Conservation (phyloP, 1,140 invertebrate genomes). For the Drosophila saltans region DNA sequence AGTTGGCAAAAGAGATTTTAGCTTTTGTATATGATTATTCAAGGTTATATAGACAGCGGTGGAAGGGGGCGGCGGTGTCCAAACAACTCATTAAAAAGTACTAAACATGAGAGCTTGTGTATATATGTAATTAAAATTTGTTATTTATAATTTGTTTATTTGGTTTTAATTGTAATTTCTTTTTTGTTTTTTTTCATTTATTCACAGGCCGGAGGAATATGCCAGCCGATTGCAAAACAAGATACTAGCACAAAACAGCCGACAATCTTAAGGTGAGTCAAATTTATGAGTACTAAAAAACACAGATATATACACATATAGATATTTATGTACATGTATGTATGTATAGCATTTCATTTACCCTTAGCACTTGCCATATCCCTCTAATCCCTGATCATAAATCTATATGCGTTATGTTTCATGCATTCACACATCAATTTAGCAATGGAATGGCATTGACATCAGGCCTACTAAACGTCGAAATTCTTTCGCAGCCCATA, state of each 20-base stretch:
- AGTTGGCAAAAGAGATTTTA: neutral
- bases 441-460: slow-evolving; percentile 29
- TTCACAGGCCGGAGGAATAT: neutral
- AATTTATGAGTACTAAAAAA: neutral
- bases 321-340: neutral
- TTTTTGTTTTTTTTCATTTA: neutral
- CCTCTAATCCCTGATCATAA: slow-evolving; percentile 3
- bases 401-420: neutral
- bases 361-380: neutral
- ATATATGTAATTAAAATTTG: slow-evolving; percentile 3
- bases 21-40: neutral
- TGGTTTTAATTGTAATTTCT: slow-evolving; percentile 5
- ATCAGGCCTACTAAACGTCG: slow-evolving; percentile 27
- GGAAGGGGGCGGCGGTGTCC: neutral
- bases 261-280: neutral
- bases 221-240: neutral
- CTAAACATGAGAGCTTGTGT: neutral
- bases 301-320: neutral
- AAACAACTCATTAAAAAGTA: slow-evolving; percentile 2
- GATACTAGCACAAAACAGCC: neutral
- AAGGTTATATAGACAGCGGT: neutral
- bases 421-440: slow-evolving; percentile 17
- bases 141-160: slow-evolving; percentile 14
- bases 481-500: slow-evolving; percentile 29
- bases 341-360: neutral